These are phyloP conservation scores for Hydrotaea cyrtoneurina DNA, from an alignment of 2,888 invertebrate species.

Conservation along the genomic window DNA sequence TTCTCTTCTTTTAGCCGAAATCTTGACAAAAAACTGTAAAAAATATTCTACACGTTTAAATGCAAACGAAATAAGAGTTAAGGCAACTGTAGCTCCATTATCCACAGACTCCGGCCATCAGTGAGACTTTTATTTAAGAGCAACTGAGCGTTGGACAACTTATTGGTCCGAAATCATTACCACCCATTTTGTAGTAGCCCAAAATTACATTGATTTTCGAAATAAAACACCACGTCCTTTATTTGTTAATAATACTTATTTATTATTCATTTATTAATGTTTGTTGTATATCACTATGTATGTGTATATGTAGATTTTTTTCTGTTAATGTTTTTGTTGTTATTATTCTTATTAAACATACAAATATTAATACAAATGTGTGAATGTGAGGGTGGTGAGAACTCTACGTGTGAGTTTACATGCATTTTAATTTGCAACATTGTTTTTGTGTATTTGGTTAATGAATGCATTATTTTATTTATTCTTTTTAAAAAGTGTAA, in stretches of 20 bases:
- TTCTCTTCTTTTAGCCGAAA: too few relatives aligned
- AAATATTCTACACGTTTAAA: too few relatives aligned
- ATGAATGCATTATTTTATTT: neutral
- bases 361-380: slow-evolving; percentile 30
- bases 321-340: neutral
- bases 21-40: too few relatives aligned
- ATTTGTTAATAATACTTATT: slow-evolving; percentile 26
- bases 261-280: slow-evolving; percentile 1
- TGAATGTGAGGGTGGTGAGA: neutral
- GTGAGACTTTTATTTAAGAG: too few relatives aligned
- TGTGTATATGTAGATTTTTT: neutral
- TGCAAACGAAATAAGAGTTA: too few relatives aligned
- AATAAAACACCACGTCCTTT: neutral
- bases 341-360: slow-evolving; percentile 24
- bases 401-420: neutral
- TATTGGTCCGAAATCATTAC: too few relatives aligned
- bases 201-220: too few relatives aligned
- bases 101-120: too few relatives aligned
- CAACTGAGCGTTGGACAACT: too few relatives aligned
- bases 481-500: neutral
- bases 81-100: too few relatives aligned
- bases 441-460: neutral
- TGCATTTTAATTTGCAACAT: slow-evolving; percentile 10
- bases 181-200: too few relatives aligned
- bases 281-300: slow-evolving; percentile 22